These are phyloP conservation scores for Crocallis elinguaria DNA, from an alignment of 2,888 invertebrate genomes.

Conservation along the genomic window DNA sequence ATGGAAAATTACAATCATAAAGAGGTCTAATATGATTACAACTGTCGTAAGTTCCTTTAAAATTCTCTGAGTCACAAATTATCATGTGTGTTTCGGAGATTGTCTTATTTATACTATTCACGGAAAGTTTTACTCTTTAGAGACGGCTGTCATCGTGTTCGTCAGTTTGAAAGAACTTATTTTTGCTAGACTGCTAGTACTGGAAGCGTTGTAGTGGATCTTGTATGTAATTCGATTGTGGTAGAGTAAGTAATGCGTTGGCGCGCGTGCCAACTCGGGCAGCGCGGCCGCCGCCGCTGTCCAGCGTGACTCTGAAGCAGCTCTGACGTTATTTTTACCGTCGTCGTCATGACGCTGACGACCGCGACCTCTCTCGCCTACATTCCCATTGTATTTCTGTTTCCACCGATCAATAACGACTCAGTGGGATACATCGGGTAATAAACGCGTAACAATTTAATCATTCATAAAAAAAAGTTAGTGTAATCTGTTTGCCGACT, in stretches of 20 bases:
- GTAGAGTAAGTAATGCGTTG: neutral
- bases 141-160: neutral
- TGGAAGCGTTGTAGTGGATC: neutral
- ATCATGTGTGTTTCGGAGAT: neutral
- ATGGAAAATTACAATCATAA: too few relatives aligned
- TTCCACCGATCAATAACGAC: slow-evolving; percentile 28
- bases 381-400: slow-evolving; percentile 45
- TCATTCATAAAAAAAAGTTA: slow-evolving; percentile 4
- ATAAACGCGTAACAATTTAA: neutral
- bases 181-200: neutral
- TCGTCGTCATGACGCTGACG: slow-evolving; percentile 29
- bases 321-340: slow-evolving; percentile 58
- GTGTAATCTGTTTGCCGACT: neutral
- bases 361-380: slow-evolving; percentile 22
- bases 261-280: neutral
- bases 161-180: neutral
- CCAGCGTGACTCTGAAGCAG: slow-evolving; percentile 28
- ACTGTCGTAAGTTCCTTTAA: too few relatives aligned
- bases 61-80: too few relatives aligned
- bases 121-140: neutral
- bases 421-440: neutral
- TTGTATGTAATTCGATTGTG: neutral
- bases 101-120: neutral
- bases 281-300: neutral
- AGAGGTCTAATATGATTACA: too few relatives aligned